A percentile compares a stretch with the other conserved stretches of the same genome.
phyloP scores from a whole-genome alignment of 1,140 invertebrate genomes.

The Leptopilina clavipes region DNA sequence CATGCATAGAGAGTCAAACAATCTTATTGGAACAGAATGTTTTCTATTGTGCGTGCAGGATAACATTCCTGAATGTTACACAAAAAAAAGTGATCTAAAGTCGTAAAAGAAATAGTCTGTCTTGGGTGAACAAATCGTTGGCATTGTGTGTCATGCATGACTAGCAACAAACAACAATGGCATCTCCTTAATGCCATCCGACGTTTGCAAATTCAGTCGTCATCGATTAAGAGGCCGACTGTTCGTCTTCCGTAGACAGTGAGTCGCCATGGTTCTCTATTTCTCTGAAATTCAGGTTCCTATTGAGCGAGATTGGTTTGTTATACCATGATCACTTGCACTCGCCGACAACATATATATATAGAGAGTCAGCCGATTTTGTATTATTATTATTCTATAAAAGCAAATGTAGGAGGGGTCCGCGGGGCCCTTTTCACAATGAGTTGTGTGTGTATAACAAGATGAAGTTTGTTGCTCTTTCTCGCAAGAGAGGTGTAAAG shows the following conservation, averaged over 20 bases:
- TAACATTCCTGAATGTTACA: not conserved
- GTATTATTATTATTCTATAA: not conserved
- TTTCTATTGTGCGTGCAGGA: not conserved
- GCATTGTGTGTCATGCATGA: slow-evolving; percentile 22
- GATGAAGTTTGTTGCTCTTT: not conserved
- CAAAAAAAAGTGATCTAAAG: slow-evolving; percentile 15
- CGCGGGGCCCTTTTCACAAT: slow-evolving; percentile 48
- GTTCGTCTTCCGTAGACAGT: not conserved
- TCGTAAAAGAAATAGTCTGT: slow-evolving; percentile 15
- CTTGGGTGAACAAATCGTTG: slow-evolving; percentile 6
- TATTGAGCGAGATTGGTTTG: slow-evolving; percentile 27
- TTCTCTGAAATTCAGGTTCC: slow-evolving; percentile 15
- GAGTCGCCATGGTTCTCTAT: not conserved
- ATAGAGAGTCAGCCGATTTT: not conserved
- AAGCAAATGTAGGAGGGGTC: slow-evolving; percentile 6
- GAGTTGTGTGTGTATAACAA: not conserved
- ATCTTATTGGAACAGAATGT: no score
- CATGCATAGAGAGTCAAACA: no score
- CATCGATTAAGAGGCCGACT: slow-evolving; percentile 3
- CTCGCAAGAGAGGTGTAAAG: slow-evolving; percentile 22
- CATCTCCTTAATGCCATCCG: not conserved
- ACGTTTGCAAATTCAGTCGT: slow-evolving; percentile 23
- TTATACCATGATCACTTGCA: slow-evolving; percentile 31
- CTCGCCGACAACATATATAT: slow-evolving; percentile 33
- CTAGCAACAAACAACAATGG: slow-evolving; percentile 33